Percentiles rank a stretch among this genome's conserved stretches.
These are phyloP conservation scores for Chlorocebus sabaeus DNA, from an alignment of 2,113 vertebrate species.

Conservation along the genomic window DNA sequence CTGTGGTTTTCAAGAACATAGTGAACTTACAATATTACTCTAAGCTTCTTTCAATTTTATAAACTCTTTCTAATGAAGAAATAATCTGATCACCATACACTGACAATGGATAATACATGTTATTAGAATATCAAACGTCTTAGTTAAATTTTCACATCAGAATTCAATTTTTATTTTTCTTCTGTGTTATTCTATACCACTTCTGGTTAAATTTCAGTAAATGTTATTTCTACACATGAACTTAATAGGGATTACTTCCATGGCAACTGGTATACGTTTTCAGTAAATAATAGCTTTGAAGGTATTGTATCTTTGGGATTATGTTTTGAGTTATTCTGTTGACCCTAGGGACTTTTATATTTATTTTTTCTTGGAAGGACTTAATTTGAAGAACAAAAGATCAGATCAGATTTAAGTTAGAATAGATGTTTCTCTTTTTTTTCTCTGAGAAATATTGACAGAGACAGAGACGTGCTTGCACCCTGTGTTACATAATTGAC, in stretches of 20 bases:
- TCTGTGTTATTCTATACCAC: slow-evolving; percentile 53
- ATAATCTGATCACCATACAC: neutral
- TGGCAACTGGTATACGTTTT: slow-evolving; percentile 77
- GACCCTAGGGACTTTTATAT: slow-evolving; percentile 71
- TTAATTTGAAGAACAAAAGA: slow-evolving; percentile 78
- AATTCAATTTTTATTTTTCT: slow-evolving; percentile 65
- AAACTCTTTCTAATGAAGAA: neutral
- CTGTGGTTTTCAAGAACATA: neutral
- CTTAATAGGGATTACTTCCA: slow-evolving; percentile 80
- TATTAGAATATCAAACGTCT: neutral
- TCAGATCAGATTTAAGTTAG: slow-evolving; percentile 65
- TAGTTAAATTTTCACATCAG: neutral
- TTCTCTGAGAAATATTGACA: slow-evolving; percentile 13
- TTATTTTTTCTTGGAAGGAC: slow-evolving; percentile 76
- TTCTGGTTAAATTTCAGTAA: slow-evolving; percentile 69
- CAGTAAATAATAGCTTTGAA: slow-evolving; percentile 80
- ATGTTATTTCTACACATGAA: slow-evolving; percentile 74
- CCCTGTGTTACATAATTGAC: neutral
- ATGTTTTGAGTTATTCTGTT: slow-evolving; percentile 78
- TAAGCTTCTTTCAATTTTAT: neutral
- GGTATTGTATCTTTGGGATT: slow-evolving; percentile 54
- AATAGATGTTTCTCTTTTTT: neutral
- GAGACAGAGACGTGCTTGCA: neutral
- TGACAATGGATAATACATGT: neutral
- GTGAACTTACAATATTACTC: neutral